Base-by-base conservation (phyloP, 2,797 vertebrate species). In the Martes flavigula region DNA sequence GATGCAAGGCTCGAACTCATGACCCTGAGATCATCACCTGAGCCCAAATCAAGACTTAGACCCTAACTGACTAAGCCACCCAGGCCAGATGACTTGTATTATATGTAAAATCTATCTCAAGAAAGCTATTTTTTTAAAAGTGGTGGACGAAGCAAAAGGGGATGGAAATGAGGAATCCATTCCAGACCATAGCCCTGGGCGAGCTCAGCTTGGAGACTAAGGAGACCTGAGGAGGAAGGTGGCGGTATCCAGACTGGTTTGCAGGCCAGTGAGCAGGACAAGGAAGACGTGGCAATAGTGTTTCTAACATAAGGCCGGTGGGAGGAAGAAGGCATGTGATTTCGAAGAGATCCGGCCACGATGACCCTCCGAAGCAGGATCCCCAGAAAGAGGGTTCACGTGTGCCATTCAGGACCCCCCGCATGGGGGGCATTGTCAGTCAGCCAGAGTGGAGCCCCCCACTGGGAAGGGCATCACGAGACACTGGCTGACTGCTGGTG, bases 301-400 rank as follows among this genome's bases (percentile, higher is more conserved):
- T n/a, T 66, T 73, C 82, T 25, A 7, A 5, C 32, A 51, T 25
- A 75, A 43, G 32, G 70, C n/a, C 35, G 12, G 27, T 30, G 23
- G 72, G 14, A 73, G 11, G 14, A 30, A 8, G 40, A 18, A 15
- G 25, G 25, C 11, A 10, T n/a, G 70, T 38, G 51, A 27, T 54
- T 81, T 72, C 32, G 21, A 48, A 93, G 78, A 54, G 79, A 68
- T 20, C 12, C 0, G 18, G 56, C 62, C 46, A 78, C 38, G 18
- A 15, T 25, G 15, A 64, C 27, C 43, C 17, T 89, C 86, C 18
- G 78, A 83, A 93, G 40, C n/a, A 68, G 35, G 82, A 73, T 73
- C 51, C 46, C 86, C 54, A 17, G 72, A 35, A 60, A 70, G 40
- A 38, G 35, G 20, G 6, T 4, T 48, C 7, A 48, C 32, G 30